These are phyloP conservation scores for Gandaritis pyraliata DNA, from an alignment of 2,888 invertebrate species.

Conservation along the genomic window DNA sequence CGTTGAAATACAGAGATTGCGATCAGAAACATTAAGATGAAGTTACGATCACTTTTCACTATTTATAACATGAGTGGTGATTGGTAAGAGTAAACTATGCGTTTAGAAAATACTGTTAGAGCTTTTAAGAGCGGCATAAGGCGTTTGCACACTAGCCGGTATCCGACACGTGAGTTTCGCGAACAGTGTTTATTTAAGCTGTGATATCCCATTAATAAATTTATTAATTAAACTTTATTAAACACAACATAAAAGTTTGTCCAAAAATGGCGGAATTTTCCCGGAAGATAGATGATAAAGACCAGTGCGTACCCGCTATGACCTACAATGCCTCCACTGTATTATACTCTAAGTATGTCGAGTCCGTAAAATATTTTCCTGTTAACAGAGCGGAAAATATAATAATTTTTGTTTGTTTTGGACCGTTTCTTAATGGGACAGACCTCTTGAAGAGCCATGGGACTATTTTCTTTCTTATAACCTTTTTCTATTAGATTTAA, in stretches of 20 bases:
- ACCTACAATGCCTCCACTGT: constrained; percentile 11
- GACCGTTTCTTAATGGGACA: constrained; percentile 22
- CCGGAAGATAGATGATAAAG: constrained; percentile 18
- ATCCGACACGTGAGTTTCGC: too few species aligned
- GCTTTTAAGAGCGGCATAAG: too few species aligned
- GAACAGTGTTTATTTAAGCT: too few species aligned
- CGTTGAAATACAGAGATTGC: constrained; percentile 18
- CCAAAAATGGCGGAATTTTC: constrained; percentile 3
- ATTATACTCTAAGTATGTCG: constrained; percentile 21
- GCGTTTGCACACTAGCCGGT: too few species aligned
- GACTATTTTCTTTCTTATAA: constrained; percentile 28
- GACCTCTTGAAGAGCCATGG: constrained; percentile 29
- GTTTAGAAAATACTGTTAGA: neutral
- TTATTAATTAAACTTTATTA: neutral
- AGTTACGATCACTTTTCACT: constrained; percentile 20
- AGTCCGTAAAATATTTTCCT: constrained; percentile 29
- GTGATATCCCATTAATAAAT: too few species aligned
- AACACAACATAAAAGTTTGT: constrained; percentile 7
- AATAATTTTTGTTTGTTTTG: constrained; percentile 29
- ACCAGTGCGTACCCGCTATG: constrained; percentile 10
- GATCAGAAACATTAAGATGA: constrained; percentile 15
- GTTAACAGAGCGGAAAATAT: constrained; percentile 33
- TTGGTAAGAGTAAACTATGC: neutral
- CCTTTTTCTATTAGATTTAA: constrained; percentile 45
- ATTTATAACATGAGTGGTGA: constrained; percentile 6